Evolutionary conservation across 2,113 vertebrate species (phyloP).

Genomic region (Probosciger aterrimus): DNA sequence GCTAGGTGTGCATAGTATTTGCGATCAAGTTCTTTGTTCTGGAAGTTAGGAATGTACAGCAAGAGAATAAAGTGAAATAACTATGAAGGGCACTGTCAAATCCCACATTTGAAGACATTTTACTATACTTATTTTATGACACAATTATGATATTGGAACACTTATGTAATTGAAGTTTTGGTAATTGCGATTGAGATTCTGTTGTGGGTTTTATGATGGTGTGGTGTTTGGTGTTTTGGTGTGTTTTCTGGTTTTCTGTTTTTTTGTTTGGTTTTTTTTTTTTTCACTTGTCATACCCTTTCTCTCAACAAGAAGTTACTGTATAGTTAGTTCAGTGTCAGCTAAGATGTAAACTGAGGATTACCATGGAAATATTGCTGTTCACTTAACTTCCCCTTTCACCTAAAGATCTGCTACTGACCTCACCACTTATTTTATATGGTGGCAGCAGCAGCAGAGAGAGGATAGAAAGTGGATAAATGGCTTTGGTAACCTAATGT

Average conservation of each 20-base stretch:
- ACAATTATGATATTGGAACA: not conserved
- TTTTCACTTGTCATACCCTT: accelerated
- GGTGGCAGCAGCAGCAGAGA: not conserved
- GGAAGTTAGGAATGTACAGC: accelerated
- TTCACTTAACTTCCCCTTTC: not conserved
- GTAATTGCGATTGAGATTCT: not conserved
- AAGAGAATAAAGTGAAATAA: not conserved
- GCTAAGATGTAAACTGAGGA: not conserved
- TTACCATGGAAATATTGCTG: not conserved
- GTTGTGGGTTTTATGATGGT: not conserved
- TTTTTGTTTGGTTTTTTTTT: not conserved
- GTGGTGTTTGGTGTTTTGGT: not conserved
- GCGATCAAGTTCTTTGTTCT: not conserved
- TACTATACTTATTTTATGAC: not conserved
- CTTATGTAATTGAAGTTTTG: not conserved
- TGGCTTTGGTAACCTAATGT: not conserved
- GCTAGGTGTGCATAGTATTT: not conserved
- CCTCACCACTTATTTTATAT: not conserved
- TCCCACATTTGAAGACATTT: not conserved
- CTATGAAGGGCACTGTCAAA: not conserved
- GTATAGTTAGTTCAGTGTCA: not conserved
- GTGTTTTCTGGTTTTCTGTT: not conserved
- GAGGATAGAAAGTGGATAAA: not conserved
- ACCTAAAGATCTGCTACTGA: not conserved
- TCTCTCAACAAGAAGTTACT: not conserved